These are phyloP conservation scores for Anabacerthia variegaticeps DNA, from an alignment of 2,797 vertebrate genomes.

Conservation along the genomic window DNA sequence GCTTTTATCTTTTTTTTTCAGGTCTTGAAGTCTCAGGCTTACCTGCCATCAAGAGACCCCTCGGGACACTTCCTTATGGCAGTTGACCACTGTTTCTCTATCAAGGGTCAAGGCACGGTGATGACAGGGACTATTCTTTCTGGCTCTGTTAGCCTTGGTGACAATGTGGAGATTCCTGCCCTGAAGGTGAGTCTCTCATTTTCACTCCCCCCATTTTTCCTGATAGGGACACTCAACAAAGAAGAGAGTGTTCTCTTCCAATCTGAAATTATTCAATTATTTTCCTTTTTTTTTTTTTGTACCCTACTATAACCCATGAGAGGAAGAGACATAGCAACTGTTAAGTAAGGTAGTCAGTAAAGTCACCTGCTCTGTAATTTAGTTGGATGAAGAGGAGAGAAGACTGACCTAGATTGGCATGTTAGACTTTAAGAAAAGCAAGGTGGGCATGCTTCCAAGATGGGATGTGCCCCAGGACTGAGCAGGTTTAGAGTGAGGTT, in stretches of 20 bases:
- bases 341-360: not conserved
- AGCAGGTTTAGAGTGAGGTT: not conserved
- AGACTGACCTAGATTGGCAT: not conserved
- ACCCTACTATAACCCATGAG: not conserved
- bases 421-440: not conserved
- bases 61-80: conserved; percentile 93
- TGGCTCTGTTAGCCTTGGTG: conserved; percentile 89
- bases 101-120: conserved; percentile 96
- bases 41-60: conserved; percentile 91
- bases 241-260: not conserved
- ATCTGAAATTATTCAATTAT: not conserved
- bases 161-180: conserved; percentile 94
- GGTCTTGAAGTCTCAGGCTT: conserved; percentile 92
- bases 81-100: conserved; percentile 98
- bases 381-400: not conserved
- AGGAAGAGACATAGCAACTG: not conserved
- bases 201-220: not conserved
- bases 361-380: not conserved
- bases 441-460: not conserved
- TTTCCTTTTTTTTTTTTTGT: not conserved
- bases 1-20: conserved; percentile 70
- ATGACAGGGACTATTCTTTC: conserved; percentile 98
- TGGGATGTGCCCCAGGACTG: not conserved
- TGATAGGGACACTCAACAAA: not conserved
- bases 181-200: conserved; percentile 86